Evolutionary conservation across 2,888 invertebrate genomes (phyloP).

Genomic region (Pristionchus japonicus): DNA sequence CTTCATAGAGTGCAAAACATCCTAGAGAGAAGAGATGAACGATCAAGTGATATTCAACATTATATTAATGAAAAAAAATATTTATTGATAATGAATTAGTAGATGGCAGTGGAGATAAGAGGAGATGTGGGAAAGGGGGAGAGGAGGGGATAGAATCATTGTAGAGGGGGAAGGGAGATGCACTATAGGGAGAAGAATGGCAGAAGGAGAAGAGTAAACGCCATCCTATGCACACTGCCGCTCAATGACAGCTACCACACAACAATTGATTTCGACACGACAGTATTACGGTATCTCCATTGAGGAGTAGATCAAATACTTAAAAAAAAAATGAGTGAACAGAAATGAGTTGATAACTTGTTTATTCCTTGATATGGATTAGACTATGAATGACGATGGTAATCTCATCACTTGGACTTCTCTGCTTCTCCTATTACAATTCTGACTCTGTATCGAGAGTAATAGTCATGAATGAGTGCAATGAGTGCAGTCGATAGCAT

Average conservation of each 20-base stretch:
- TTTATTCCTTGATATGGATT: constrained; percentile 39
- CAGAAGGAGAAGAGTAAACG: constrained; percentile 18
- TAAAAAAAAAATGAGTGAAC: background rate
- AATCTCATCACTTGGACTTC: background rate
- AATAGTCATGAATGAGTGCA: background rate
- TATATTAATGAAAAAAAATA: background rate
- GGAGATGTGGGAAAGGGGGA: background rate
- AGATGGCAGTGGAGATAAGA: background rate
- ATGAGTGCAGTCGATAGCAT: constrained; percentile 10
- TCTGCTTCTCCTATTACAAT: constrained; percentile 24
- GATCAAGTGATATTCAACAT: too few species aligned
- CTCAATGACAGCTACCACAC: background rate
- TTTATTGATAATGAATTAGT: background rate
- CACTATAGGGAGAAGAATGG: background rate
- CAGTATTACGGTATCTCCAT: background rate
- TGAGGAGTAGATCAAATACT: constrained; percentile 10
- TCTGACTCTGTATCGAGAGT: constrained; percentile 28
- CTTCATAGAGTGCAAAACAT: constrained; percentile 25
- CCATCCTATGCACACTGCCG: constrained; percentile 17
- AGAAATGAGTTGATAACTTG: constrained; percentile 1
- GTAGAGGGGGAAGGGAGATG: constrained; percentile 34
- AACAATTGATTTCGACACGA: background rate
- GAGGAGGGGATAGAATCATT: background rate
- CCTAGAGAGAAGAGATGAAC: background rate
- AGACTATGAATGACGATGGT: background rate